Evolutionary conservation across 2,888 invertebrate genomes (phyloP).

Genomic region (Tribolium freemani): DNA sequence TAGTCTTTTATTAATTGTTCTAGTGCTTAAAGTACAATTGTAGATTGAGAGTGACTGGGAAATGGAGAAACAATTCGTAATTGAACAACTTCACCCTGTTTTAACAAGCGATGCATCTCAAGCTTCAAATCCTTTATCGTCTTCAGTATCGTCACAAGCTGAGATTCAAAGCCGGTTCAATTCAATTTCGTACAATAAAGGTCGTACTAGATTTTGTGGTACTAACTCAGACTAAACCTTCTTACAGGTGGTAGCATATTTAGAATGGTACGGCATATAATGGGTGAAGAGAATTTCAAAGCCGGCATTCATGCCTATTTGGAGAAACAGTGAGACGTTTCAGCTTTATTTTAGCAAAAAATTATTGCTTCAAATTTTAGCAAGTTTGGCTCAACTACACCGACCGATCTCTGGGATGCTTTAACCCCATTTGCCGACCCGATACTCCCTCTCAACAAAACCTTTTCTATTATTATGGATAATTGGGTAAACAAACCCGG

Average conservation of each 20-base stretch:
- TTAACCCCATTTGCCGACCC: slow-evolving; percentile 37
- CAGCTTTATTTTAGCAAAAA: not conserved
- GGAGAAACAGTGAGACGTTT: slow-evolving; percentile 67
- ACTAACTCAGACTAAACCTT: not conserved
- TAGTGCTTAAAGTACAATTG: not conserved
- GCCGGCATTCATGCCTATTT: slow-evolving; percentile 73
- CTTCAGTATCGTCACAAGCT: slow-evolving; percentile 30
- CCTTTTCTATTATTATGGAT: slow-evolving; percentile 66
- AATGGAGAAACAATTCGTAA: slow-evolving; percentile 76
- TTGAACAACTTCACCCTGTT: slow-evolving; percentile 74
- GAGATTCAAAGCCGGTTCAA: slow-evolving; percentile 45
- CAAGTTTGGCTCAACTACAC: slow-evolving; percentile 68
- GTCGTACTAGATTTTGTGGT: slow-evolving; percentile 28
- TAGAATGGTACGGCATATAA: slow-evolving; percentile 77
- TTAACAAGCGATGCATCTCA: slow-evolving; percentile 39
- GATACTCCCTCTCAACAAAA: slow-evolving; percentile 44
- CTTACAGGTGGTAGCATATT: slow-evolving; percentile 67
- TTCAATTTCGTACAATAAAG: slow-evolving; percentile 52
- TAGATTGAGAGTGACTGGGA: slow-evolving; percentile 68
- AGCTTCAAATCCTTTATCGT: slow-evolving; percentile 38
- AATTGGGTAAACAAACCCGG: slow-evolving; percentile 76
- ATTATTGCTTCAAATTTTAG: slow-evolving; percentile 53
- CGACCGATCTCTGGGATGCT: slow-evolving; percentile 68
- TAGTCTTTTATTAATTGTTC: not conserved
- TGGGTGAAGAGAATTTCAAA: slow-evolving; percentile 71